phyloP scores from a whole-genome alignment of 2,888 invertebrate species.

The Amaurobius ferox region DNA sequence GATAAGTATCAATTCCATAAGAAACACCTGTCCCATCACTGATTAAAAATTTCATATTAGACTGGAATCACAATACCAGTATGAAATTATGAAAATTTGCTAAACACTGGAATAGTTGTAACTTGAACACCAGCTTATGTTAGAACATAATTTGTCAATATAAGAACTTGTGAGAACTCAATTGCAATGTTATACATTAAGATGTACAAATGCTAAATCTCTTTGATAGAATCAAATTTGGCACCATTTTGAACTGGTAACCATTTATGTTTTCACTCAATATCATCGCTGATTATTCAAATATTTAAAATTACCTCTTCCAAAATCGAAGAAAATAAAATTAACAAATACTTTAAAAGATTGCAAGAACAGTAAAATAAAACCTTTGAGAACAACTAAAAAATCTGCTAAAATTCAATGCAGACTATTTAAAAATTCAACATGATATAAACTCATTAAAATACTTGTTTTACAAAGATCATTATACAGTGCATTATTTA shows the following conservation, averaged over 20 bases:
- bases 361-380: neutral
- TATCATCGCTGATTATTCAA: neutral
- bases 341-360: neutral
- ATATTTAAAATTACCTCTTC: neutral
- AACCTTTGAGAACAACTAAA: too few relatives aligned
- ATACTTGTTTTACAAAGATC: too few relatives aligned
- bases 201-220: neutral
- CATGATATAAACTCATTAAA: too few relatives aligned
- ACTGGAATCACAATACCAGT: slow-evolving; percentile 56
- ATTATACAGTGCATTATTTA: too few relatives aligned
- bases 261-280: slow-evolving; percentile 6
- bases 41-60: slow-evolving; percentile 43
- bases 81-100: slow-evolving; percentile 4
- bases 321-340: neutral
- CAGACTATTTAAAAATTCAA: too few relatives aligned
- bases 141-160: neutral
- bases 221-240: slow-evolving; percentile 29
- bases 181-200: neutral
- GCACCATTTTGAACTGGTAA: slow-evolving; percentile 60
- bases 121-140: slow-evolving; percentile 34
- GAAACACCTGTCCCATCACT: neutral
- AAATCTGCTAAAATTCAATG: too few relatives aligned
- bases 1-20: neutral
- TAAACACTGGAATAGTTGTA: slow-evolving; percentile 38
- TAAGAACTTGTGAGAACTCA: neutral